Conservation (phyloP, 92 coral and sea anemone genomes). For the Metridium senile region DNA sequence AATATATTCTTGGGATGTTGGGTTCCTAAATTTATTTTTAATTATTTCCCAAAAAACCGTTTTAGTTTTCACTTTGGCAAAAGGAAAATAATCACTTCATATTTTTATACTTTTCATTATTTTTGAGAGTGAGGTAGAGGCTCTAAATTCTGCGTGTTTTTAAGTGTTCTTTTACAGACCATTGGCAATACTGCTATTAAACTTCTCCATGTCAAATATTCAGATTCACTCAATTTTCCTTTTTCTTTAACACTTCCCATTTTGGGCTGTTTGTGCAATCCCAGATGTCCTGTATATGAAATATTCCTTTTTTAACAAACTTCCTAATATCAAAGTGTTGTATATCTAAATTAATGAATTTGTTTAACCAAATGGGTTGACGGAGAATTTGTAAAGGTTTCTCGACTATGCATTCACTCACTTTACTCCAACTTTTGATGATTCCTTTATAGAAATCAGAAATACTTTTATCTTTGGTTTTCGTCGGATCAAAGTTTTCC, state of each 20-base stretch:
- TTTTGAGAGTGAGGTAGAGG: too few species aligned
- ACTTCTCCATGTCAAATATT: too few species aligned
- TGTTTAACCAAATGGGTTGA: too few species aligned
- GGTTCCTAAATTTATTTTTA: conserved; percentile 10
- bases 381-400: background rate
- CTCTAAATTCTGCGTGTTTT: background rate
- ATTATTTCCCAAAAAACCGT: background rate
- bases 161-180: background rate
- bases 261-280: background rate
- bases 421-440: too few species aligned
- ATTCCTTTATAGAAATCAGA: conserved; percentile 21
- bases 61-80: too few species aligned
- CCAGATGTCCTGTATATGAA: background rate
- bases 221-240: conserved; percentile 11
- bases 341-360: background rate
- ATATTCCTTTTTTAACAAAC: too few species aligned
- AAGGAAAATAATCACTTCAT: too few species aligned
- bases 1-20: too few species aligned
- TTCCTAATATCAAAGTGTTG: too few species aligned
- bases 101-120: background rate
- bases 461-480: background rate
- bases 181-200: background rate
- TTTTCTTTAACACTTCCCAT: conserved; percentile 5
- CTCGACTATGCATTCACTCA: too few species aligned
- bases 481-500: background rate